Conservation (phyloP, 92 coral and sea anemone genomes). For the Porites divaricata region DNA sequence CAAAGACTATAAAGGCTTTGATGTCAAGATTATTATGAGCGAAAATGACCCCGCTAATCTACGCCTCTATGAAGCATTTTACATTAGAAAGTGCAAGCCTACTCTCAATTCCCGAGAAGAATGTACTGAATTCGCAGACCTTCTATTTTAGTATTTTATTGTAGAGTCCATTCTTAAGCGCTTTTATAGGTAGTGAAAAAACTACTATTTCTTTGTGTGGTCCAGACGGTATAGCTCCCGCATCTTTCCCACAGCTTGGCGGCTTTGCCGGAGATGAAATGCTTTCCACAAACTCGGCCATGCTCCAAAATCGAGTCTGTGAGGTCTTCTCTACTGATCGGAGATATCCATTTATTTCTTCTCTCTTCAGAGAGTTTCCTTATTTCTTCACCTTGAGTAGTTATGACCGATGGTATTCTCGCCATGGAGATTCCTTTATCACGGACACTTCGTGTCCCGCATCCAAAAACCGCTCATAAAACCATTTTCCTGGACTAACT, state of each 20-base stretch:
- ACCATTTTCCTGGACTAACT: conserved; percentile 28
- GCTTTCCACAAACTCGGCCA: conserved; percentile 2
- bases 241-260: conserved; percentile 40
- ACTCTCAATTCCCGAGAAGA: too few species aligned
- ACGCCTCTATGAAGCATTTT: too few species aligned
- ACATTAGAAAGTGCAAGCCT: too few species aligned
- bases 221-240: too few species aligned
- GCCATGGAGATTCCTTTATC: conserved; percentile 40
- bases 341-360: conserved; percentile 14
- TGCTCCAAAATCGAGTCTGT: conserved; percentile 35
- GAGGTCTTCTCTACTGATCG: conserved; percentile 23
- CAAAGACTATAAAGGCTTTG: too few species aligned
- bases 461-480: conserved; percentile 39
- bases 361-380: neutral
- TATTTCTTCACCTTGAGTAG: conserved; percentile 23
- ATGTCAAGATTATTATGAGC: too few species aligned
- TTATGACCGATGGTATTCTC: conserved; percentile 21
- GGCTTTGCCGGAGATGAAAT: conserved; percentile 27
- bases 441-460: conserved; percentile 31
- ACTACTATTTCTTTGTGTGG: too few species aligned
- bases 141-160: too few species aligned
- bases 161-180: too few species aligned
- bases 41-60: too few species aligned
- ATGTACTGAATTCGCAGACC: too few species aligned
- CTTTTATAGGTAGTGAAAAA: too few species aligned